Evolutionary conservation across 2,888 invertebrate genomes (phyloP).

Genomic region (Monopis laevigella): DNA sequence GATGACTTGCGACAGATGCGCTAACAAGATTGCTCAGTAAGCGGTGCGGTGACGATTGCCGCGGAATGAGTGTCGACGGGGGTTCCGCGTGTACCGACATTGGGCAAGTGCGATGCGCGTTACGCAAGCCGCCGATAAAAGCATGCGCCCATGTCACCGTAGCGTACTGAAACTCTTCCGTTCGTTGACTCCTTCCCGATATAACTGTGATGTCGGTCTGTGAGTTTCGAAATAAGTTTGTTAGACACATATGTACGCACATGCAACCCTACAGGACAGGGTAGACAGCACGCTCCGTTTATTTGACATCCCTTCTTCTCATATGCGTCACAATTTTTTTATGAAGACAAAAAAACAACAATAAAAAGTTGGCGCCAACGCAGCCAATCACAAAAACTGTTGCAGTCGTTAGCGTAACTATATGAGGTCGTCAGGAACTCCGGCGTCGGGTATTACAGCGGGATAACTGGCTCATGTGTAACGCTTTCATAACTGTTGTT

Average conservation of each 20-base stretch:
- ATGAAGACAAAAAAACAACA: too few species aligned
- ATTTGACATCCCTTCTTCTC: too few species aligned
- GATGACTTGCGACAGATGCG: slow-evolving; percentile 35
- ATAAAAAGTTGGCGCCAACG: slow-evolving; percentile 25
- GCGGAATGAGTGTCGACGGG: not conserved
- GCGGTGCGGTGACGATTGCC: slow-evolving; percentile 19
- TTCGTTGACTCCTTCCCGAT: slow-evolving; percentile 65
- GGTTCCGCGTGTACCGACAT: slow-evolving; percentile 34
- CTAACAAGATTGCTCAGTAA: slow-evolving; percentile 33
- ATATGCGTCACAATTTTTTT: too few species aligned
- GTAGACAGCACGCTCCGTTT: too few species aligned
- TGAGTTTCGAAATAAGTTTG: slow-evolving; percentile 33
- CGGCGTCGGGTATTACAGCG: slow-evolving; percentile 45
- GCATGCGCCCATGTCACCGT: slow-evolving; percentile 50
- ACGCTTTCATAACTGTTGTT: slow-evolving; percentile 59
- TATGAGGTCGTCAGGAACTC: slow-evolving; percentile 28
- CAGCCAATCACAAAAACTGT: not conserved
- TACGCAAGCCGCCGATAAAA: slow-evolving; percentile 43
- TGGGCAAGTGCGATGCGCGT: slow-evolving; percentile 45
- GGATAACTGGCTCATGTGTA: slow-evolving; percentile 28
- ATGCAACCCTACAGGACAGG: slow-evolving; percentile 11
- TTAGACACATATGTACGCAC: not conserved
- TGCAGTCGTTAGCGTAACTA: slow-evolving; percentile 20
- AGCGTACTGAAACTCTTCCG: slow-evolving; percentile 61
- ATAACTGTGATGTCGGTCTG: slow-evolving; percentile 42